phyloP scores from a whole-genome alignment of 2,888 invertebrate genomes.

The Lepeophtheirus nordmannii region DNA sequence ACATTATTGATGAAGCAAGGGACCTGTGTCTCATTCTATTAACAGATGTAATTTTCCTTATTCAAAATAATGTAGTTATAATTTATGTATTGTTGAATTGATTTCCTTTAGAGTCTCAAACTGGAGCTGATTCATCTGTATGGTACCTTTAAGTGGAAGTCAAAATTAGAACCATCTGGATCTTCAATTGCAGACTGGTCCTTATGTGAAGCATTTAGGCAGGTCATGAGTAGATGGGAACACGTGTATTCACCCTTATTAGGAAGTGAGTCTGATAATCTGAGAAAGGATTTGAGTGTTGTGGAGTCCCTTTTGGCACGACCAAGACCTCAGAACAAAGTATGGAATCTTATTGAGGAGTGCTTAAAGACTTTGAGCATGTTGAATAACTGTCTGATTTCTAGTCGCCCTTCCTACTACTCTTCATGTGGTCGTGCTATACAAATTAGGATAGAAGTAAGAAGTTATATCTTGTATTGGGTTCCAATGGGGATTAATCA shows the following conservation, averaged over 20 bases:
- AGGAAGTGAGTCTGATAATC: background rate
- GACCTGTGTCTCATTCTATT: background rate
- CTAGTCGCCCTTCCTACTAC: background rate
- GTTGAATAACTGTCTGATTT: background rate
- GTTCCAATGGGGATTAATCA: no score
- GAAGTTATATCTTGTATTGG: no score
- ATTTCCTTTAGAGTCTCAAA: no score
- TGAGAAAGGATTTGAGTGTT: background rate
- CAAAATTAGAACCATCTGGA: background rate
- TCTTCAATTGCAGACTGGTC: background rate
- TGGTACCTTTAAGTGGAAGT: no score
- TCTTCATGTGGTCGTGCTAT: background rate
- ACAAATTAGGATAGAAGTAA: background rate
- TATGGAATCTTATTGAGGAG: background rate
- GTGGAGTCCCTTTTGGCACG: background rate
- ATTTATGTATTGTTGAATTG: no score
- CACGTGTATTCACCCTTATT: background rate
- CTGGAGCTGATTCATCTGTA: no score
- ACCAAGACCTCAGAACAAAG: background rate
- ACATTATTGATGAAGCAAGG: constrained; percentile 2
- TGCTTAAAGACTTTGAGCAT: background rate
- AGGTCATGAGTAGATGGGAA: background rate
- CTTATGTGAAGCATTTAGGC: background rate
- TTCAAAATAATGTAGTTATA: no score
- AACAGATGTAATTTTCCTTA: background rate